Evolutionary conservation across 2,888 invertebrate species (phyloP), one percentile per base, ranked within the genome.

Genomic region (Amphimallon solstitiale): DNA sequence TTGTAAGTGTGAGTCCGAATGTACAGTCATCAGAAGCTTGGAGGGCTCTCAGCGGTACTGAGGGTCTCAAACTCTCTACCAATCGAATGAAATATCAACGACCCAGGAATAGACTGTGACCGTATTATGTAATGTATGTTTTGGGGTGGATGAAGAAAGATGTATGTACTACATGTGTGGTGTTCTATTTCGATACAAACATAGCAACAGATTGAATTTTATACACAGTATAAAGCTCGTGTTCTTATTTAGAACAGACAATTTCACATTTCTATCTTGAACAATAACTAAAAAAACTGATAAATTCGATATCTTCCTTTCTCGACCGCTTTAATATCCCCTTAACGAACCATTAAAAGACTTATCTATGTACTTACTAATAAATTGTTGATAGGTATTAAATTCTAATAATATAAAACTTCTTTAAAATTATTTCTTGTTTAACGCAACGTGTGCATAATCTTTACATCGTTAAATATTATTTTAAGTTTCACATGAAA

Each of bases 1-100:
- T 64, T 46, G 54, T 46, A 45, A 56, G 56, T 56, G 56, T 64
- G 56, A 56, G 46, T 56, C 35, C 54, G 45, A 45, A 56, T 48
- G 54, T 56, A 56, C 37, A 29, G 48, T 56, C 48, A 56, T 64
- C 64, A 56, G 46, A 23, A 56, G 46, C 54, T 21, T 64, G 48
- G 64, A 64, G 64, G 48, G 54, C 48, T 14, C 56, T 64, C 21
- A 64, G 37, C 17, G 23, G 17, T 19, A 19, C 52, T 23, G 15
- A 56, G 64, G 46, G 64, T 46, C 15, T 46, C n/a, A 5, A 12
- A 6, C 46, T 37, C 15, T 64, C 64, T 43, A 34, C 64, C 64
- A 64, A 64, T 64, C 7, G 21, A 37, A 12, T n/a, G 19, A 6
- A 23, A 64, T 46, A 35, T 19, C 38, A 21, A 37, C 48, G 43